These are phyloP conservation scores for Pseudobourletiella spinata DNA, from an alignment of 1,140 invertebrate genomes.

Conservation along the genomic window DNA sequence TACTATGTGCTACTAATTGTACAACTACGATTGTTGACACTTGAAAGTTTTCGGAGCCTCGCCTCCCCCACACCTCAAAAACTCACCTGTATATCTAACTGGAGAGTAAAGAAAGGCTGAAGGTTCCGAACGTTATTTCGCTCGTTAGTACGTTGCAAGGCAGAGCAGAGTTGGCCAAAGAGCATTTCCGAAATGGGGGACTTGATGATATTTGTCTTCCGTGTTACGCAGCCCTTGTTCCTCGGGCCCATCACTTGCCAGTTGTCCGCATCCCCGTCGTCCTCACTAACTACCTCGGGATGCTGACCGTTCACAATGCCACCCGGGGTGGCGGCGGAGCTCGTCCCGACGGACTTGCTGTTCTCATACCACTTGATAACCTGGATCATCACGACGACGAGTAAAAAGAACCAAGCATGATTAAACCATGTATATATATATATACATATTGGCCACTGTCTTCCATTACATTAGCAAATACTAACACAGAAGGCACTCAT, in stretches of 20 bases:
- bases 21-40: too few relatives aligned
- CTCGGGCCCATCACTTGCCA: constrained; percentile 71
- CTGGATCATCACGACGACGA: too few relatives aligned
- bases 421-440: not conserved
- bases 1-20: not conserved
- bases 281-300: constrained; percentile 48
- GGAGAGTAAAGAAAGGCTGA: constrained; percentile 87
- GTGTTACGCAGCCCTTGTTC: constrained; percentile 75
- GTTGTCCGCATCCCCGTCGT: constrained; percentile 40
- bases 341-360: constrained; percentile 22
- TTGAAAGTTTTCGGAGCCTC: too few relatives aligned
- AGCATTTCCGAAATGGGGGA: constrained; percentile 90
- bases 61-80: too few relatives aligned
- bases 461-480: too few relatives aligned
- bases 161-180: constrained; percentile 75
- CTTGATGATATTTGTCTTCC: constrained; percentile 65
- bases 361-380: constrained; percentile 56
- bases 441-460: too few relatives aligned
- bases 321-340: not conserved
- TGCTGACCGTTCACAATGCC: not conserved
- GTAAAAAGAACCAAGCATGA: constrained; percentile 36
- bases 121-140: too few relatives aligned
- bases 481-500: too few relatives aligned
- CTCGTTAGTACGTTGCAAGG: constrained; percentile 64
- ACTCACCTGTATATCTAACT: constrained; percentile 85